These are phyloP conservation scores for Physeter macrocephalus DNA, from an alignment of 2,113 vertebrate species.

Conservation along the genomic window DNA sequence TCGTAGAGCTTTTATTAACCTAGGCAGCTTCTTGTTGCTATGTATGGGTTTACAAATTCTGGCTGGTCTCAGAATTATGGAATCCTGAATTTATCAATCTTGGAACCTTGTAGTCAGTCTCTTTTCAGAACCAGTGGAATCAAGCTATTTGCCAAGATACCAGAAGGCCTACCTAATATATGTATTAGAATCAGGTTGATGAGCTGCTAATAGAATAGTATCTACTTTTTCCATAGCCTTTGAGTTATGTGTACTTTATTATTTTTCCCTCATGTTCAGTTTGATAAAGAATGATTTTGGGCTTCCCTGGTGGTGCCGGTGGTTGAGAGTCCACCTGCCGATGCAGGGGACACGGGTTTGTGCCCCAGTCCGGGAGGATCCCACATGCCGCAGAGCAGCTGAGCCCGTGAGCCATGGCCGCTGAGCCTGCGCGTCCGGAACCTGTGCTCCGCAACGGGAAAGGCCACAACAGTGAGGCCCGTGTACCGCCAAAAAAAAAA, in stretches of 20 bases:
- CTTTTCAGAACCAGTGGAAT: not conserved
- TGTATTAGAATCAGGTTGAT: not conserved
- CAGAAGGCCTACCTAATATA: not conserved
- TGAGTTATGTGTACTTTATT: not conserved
- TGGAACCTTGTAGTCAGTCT: not conserved
- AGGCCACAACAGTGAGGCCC: too few species aligned
- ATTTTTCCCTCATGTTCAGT: not conserved
- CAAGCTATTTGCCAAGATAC: not conserved
- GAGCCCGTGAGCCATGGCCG: too few species aligned
- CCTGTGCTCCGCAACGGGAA: too few species aligned
- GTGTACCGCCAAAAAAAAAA: too few species aligned
- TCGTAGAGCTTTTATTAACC: not conserved
- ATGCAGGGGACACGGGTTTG: too few species aligned
- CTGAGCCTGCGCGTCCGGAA: too few species aligned
- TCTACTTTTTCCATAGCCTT: not conserved
- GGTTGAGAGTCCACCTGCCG: too few species aligned
- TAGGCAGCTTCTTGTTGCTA: not conserved
- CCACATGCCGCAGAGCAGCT: too few species aligned
- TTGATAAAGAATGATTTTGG: not conserved
- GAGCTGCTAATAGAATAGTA: not conserved
- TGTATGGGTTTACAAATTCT: not conserved
- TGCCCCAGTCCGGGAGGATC: too few species aligned
- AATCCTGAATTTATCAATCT: not conserved
- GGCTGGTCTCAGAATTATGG: not conserved
- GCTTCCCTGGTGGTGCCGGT: too few species aligned